A percentile compares a stretch with the other conserved stretches of the same genome.
Evolutionary conservation across 2,888 invertebrate genomes (phyloP).

Genomic region (Cheilosia variabilis): DNA sequence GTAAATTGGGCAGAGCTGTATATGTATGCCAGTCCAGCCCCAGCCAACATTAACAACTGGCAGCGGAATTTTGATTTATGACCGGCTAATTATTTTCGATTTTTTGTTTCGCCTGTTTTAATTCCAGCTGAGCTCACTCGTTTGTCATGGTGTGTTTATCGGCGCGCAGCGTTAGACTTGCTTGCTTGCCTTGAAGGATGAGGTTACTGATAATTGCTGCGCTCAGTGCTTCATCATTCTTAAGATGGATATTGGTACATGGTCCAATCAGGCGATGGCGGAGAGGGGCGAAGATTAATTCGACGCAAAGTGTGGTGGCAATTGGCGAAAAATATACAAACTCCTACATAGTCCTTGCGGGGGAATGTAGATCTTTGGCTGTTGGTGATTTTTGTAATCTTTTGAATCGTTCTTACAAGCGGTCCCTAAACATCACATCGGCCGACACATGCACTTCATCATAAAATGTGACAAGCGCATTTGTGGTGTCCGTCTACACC

Average conservation of each 20-base stretch:
- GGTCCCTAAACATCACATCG: no score
- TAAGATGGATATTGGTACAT: conserved; percentile 14
- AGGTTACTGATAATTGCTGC: conserved; percentile 55
- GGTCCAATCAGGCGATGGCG: background rate
- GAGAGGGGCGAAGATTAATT: conserved; percentile 35
- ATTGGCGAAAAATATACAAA: conserved; percentile 22
- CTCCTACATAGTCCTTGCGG: no score
- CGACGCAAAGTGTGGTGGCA: conserved; percentile 42
- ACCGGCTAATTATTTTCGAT: conserved; percentile 67
- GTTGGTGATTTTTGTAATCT: no score
- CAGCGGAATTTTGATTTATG: conserved; percentile 72
- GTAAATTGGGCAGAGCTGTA: conserved; percentile 30
- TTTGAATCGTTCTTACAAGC: no score
- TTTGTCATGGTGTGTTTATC: conserved; percentile 48
- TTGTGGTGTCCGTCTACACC: background rate
- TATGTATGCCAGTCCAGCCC: conserved; percentile 16
- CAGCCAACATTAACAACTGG: conserved; percentile 49
- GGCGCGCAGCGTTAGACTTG: background rate
- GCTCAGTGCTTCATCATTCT: conserved; percentile 65
- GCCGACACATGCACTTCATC: background rate
- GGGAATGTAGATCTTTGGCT: no score
- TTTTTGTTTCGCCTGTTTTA: conserved; percentile 44
- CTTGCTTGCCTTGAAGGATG: conserved; percentile 20
- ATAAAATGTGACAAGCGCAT: background rate
- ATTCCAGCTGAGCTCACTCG: conserved; percentile 47